Evolutionary conservation across 2,797 vertebrate species (phyloP).

Genomic region (Coluber constrictor): DNA sequence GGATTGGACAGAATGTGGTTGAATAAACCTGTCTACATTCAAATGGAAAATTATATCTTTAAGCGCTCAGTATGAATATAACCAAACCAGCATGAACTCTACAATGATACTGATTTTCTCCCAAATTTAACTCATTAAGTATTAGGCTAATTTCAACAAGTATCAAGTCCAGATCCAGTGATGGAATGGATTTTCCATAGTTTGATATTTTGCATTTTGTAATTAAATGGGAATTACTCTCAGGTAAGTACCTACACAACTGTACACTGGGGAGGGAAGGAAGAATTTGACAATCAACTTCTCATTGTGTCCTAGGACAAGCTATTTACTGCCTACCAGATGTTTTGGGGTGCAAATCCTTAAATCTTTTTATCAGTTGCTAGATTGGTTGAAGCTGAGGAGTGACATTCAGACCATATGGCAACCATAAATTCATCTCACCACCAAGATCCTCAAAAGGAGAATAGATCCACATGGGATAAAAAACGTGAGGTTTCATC

Average conservation of each 20-base stretch:
- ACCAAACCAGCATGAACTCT: background rate
- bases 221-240: background rate
- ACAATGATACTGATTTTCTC: background rate
- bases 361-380: background rate
- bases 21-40: background rate
- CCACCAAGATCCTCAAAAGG: background rate
- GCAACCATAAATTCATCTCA: background rate
- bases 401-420: background rate
- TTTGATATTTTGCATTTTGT: background rate
- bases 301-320: background rate
- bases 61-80: background rate
- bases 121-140: background rate
- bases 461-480: background rate
- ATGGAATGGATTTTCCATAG: background rate
- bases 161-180: background rate
- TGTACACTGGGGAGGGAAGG: no score
- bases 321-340: background rate
- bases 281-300: background rate
- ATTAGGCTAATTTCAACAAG: background rate
- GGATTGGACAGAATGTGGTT: background rate
- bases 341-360: background rate
- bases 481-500: background rate
- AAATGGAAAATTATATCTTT: background rate
- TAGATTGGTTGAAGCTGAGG: background rate
- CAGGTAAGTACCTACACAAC: background rate